These are phyloP conservation scores for Eulithis prunata DNA, from an alignment of 2,888 invertebrate genomes.

Conservation along the genomic window DNA sequence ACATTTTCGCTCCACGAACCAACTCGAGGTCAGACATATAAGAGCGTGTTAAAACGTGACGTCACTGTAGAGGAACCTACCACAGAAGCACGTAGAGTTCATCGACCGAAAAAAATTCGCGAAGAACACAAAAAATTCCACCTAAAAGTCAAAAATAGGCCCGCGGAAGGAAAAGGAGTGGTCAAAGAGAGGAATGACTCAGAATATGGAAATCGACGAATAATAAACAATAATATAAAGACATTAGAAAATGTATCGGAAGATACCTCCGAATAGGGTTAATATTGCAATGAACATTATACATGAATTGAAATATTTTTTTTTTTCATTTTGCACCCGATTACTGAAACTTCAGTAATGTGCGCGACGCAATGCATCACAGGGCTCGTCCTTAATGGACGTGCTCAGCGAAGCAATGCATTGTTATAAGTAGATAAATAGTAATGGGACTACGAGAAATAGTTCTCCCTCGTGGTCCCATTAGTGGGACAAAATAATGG, in stretches of 20 bases:
- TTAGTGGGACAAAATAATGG: no score
- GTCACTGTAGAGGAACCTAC: conserved; percentile 51
- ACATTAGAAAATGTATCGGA: conserved; percentile 71
- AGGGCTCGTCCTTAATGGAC: no score
- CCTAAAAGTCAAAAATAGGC: conserved; percentile 52
- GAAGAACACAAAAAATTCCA: conserved; percentile 60
- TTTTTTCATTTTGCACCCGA: background rate
- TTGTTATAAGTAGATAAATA: no score
- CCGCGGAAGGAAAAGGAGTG: conserved; percentile 64
- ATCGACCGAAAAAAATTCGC: conserved; percentile 50
- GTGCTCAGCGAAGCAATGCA: no score
- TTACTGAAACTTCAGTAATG: no score
- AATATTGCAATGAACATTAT: conserved; percentile 5
- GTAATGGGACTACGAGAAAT: no score
- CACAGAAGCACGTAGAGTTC: conserved; percentile 45
- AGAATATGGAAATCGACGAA: conserved; percentile 52
- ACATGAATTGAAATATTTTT: background rate
- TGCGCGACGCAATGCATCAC: no score
- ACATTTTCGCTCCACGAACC: conserved; percentile 78
- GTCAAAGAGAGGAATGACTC: conserved; percentile 69
- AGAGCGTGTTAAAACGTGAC: conserved; percentile 74
- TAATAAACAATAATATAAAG: conserved; percentile 69
- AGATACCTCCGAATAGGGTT: conserved; percentile 63
- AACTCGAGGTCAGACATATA: conserved; percentile 74
- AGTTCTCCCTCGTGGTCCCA: no score